Evolutionary conservation across 2,797 vertebrate genomes (phyloP).

Genomic region (Anguilla marmorata): DNA sequence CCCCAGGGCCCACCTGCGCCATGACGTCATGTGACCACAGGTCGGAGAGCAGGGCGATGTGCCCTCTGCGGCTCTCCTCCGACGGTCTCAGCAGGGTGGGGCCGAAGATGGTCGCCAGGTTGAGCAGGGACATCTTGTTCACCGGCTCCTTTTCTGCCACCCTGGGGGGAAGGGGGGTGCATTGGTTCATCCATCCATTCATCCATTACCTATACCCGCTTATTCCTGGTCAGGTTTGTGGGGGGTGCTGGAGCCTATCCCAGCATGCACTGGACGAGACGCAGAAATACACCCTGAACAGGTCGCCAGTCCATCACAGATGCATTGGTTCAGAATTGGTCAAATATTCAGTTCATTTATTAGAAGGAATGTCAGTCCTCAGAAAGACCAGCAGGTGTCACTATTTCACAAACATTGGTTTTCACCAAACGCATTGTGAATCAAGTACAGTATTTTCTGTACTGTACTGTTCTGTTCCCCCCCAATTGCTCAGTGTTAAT

Average conservation of each 20-base stretch:
- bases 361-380: background rate
- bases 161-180: constrained; percentile 59
- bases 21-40: constrained; percentile 99
- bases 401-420: background rate
- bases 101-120: constrained; percentile 95
- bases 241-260: too few species aligned
- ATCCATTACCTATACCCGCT: too few species aligned
- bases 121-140: constrained; percentile 99
- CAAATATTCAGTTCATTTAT: background rate
- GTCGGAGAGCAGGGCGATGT: constrained; percentile 89
- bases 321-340: background rate
- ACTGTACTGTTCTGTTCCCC: background rate
- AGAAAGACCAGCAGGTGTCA: constrained; percentile 42
- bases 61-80: constrained; percentile 86
- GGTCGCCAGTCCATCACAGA: too few species aligned
- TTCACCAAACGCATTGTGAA: background rate
- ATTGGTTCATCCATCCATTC: too few species aligned
- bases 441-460: background rate
- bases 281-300: too few species aligned
- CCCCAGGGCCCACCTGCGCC: constrained; percentile 82
- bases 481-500: background rate
- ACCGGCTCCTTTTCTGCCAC: constrained; percentile 97
- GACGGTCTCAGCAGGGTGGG: constrained; percentile 96
- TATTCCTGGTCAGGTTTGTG: too few species aligned
- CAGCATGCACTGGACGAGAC: too few species aligned